Evolutionary conservation across 2,888 invertebrate species (phyloP), one percentile per base, ranked within the genome.

Genomic region (Cyclophora punctaria): DNA sequence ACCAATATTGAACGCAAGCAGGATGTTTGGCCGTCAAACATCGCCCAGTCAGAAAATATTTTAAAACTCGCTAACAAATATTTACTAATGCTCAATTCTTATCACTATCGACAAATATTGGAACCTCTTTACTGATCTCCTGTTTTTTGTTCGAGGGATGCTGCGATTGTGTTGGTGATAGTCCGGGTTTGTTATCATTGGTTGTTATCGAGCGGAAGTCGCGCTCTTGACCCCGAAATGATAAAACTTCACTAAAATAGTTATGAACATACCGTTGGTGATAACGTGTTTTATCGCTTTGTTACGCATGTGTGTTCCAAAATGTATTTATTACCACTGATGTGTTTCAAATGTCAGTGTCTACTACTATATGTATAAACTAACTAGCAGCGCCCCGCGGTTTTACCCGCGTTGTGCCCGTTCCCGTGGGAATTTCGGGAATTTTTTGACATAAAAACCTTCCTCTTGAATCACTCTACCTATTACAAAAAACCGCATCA

Each of bases 191-290:
- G 58, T 66, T 69, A 69, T 73, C 75, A 71, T 65, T 66, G 51
- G 50, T 42, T 47, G 64, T 70, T 82, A 83, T 84, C 84, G 66
- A 67, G 74, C 82, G 87, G 86, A 87, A 83, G 80, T 78, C 79
- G 75, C 76, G 86, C 80, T 87, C 86, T 86, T 87, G 86, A 85
- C 86, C 86, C 71, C 76, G 57, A 63, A 61, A 60, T 71, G 85
- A 84, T 84, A 84, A 78, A 60, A 60, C 55, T 67, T 66, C 64
- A 76, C 71, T 62, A 60, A 75, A 80, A 80, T 79, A 81, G 62
- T 68, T 67, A 55, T 64, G 37, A 2, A 37, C 37, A 37, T 5
- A 45, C 53, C 48, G 49, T 57, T 54, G 37, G 37, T 52, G 75
- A 70, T 73, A 75, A 75, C 66, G 64, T 46, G 33, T 44, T 20